Base-by-base conservation (phyloP, 2,888 invertebrate genomes). In the Physocephala rufipes region DNA sequence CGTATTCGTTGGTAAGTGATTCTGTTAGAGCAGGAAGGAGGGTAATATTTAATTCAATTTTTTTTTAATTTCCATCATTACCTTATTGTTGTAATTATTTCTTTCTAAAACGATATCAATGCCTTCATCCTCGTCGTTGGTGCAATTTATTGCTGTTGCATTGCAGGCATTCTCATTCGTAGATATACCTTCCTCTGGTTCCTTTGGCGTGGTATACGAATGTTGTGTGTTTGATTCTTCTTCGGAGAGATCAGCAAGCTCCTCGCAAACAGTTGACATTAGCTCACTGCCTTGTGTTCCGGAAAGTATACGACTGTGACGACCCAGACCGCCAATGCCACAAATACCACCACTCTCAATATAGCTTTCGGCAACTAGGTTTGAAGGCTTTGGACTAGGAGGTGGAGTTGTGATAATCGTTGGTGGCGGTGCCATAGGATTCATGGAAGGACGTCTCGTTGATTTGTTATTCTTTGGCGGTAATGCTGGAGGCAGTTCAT, bases 391-490 rank as follows among this genome's bases (percentile, higher is more conserved):
- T 0, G 86, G 86, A 81, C 86, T 86, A 64, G 86, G 83, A 61
- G 87, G 86, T 82, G 87, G 78, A 83, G 89, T 81, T 85, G 86
- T 75, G 84, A 89, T 86, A 75, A 86, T 84, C 67, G 82, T 82
- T 30, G 68, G 83, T 28, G 58, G 82, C 47, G 82, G 81, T 30
- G 79, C 61, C 51, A 62, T 68, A 15, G 68, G 62, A 49, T 68
- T 71, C 21, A 76, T 67, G 30, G 80, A 77, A 16, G 80, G 75
- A 49, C 81, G 81, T 68, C 84, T 80, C 36, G 36, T 36, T 77
- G 80, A 84, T 77, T 86, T 89, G 71, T 80, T 80, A 84, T 81
- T 88, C 84, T 90, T 90, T 74, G 90, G 90, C 71, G 90, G 90
- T 79, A 90, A 83, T 65, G 90, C 90, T 30, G 90, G 90, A 58